These are phyloP conservation scores for Xiphorhynchus erythropygius DNA, from an alignment of 2,797 vertebrate species.

Conservation along the genomic window DNA sequence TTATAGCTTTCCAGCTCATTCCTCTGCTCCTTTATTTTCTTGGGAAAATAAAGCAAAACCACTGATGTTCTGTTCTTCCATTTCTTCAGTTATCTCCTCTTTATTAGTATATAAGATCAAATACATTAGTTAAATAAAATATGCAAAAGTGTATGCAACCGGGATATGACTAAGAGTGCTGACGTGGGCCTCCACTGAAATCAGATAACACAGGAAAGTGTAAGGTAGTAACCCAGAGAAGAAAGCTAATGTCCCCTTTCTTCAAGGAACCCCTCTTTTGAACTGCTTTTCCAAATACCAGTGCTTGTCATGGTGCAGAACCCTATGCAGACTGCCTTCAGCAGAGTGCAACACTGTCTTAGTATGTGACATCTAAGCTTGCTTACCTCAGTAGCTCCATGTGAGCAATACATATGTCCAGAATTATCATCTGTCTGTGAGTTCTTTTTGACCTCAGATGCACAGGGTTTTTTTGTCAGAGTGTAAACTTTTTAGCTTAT, in stretches of 20 bases:
- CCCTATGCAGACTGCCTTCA: no score
- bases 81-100: not conserved
- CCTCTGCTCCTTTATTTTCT: not conserved
- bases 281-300: not conserved
- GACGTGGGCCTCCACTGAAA: not conserved
- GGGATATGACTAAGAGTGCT: not conserved
- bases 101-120: not conserved
- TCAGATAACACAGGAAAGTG: not conserved
- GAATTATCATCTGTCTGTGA: not conserved
- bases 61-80: not conserved
- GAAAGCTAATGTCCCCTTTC: not conserved
- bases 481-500: not conserved
- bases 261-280: not conserved
- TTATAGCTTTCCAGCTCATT: not conserved
- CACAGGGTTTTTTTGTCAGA: not conserved
- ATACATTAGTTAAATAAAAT: not conserved
- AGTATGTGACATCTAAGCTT: not conserved
- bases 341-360: not conserved
- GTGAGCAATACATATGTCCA: not conserved
- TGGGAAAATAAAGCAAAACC: not conserved
- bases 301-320: not conserved
- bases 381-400: not conserved
- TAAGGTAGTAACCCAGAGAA: not conserved
- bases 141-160: fast-evolving
- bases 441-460: not conserved